phyloP scores from a whole-genome alignment of 37 sponge, comb jelly and placozoan species.

The Chondrilla cf. caribensis region DNA sequence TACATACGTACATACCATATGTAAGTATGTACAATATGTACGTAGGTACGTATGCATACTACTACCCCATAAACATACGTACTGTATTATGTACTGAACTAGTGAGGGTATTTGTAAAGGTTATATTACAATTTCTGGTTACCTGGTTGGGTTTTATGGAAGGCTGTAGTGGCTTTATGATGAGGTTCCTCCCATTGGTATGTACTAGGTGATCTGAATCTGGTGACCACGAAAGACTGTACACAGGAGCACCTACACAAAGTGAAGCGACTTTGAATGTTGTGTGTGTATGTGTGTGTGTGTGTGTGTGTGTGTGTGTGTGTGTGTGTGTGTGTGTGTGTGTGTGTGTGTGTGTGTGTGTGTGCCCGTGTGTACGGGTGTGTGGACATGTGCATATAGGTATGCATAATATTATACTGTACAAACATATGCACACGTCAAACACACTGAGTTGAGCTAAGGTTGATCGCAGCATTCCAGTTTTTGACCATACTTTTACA shows the following conservation, averaged over 20 bases:
- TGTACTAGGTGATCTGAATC: slow-evolving; percentile 87
- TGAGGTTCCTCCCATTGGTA: slow-evolving; percentile 68
- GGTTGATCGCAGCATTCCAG: slow-evolving; percentile 86
- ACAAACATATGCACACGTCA: too few species aligned
- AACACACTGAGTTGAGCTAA: slow-evolving; percentile 74
- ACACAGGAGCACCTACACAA: slow-evolving; percentile 70
- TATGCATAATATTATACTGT: neutral
- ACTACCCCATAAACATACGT: neutral
- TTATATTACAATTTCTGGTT: too few species aligned
- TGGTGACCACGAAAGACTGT: slow-evolving; percentile 89
- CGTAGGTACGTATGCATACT: neutral
- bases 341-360: slow-evolving; percentile 5
- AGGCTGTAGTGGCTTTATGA: slow-evolving; percentile 88
- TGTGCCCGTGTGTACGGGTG: neutral
- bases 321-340: slow-evolving; percentile 29
- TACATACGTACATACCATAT: neutral
- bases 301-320: neutral
- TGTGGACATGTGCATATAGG: neutral
- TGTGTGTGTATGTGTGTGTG: too few species aligned
- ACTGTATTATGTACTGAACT: slow-evolving; percentile 14
- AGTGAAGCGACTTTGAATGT: too few species aligned
- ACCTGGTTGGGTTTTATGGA: slow-evolving; percentile 70
- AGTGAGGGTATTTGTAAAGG: too few species aligned
- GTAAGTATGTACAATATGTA: neutral
- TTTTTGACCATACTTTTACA: slow-evolving; percentile 91